phyloP scores from a whole-genome alignment of 1,140 invertebrate species.

The Euschistus heros region DNA sequence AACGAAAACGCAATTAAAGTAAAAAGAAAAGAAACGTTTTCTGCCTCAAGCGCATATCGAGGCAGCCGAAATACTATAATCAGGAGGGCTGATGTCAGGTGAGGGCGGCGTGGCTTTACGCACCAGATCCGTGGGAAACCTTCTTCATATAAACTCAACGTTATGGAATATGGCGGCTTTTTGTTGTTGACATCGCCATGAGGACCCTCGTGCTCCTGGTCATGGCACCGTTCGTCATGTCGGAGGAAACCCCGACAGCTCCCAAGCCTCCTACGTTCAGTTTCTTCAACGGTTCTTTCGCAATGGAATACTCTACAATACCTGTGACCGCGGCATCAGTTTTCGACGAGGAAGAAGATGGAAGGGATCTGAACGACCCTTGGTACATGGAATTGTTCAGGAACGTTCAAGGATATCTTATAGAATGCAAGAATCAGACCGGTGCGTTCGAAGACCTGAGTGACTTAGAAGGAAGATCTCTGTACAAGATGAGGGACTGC shows the following conservation, averaged over 20 bases:
- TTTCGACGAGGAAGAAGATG: neutral
- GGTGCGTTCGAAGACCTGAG: neutral
- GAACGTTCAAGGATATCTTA: neutral
- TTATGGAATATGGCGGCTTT: too few species aligned
- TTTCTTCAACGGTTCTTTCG: neutral
- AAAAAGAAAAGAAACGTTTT: too few species aligned
- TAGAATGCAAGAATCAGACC: neutral
- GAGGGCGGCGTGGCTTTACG: neutral
- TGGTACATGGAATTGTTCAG: neutral
- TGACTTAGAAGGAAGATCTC: neutral
- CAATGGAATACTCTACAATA: too few species aligned
- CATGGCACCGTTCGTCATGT: neutral
- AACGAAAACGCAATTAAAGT: too few species aligned
- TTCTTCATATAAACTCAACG: neutral
- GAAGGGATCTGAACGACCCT: neutral
- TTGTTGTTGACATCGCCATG: neutral
- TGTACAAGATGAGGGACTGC: neutral
- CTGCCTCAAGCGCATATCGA: too few species aligned
- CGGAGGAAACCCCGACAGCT: neutral
- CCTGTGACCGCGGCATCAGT: neutral
- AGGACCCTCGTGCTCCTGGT: neutral
- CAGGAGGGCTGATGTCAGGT: neutral
- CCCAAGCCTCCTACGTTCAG: neutral
- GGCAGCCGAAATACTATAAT: neutral
- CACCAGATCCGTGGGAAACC: slow-evolving; percentile 13